Percentiles rank a stretch among this genome's conserved stretches.
Conservation (phyloP, 2,888 invertebrate genomes). For the Drosophila peninsularis region DNA sequence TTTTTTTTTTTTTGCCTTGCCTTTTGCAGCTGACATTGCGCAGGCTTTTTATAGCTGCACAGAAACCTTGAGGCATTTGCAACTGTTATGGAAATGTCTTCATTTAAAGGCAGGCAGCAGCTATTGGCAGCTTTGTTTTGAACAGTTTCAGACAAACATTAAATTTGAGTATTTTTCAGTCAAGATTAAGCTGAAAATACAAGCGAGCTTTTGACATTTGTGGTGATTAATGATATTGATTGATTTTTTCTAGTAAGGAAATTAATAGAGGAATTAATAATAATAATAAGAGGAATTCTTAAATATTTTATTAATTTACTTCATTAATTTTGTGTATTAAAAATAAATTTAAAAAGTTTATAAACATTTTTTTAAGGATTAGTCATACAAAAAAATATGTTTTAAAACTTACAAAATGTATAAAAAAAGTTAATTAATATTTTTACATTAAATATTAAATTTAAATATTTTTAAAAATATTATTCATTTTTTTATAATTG, state of each 20-base stretch:
- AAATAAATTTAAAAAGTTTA: too few relatives aligned
- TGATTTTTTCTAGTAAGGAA: background rate
- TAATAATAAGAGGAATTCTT: too few relatives aligned
- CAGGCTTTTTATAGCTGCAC: slow-evolving; percentile 17
- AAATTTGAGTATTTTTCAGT: background rate
- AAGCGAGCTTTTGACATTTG: background rate
- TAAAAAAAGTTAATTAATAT: too few relatives aligned
- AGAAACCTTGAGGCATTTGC: slow-evolving; percentile 16
- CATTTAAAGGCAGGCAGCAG: slow-evolving; percentile 1
- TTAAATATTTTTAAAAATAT: too few relatives aligned
- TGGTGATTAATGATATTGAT: background rate
- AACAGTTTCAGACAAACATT: background rate
- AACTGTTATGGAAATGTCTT: slow-evolving; percentile 25
- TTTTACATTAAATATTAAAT: too few relatives aligned
- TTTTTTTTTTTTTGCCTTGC: background rate
- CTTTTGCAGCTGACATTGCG: slow-evolving; percentile 24
- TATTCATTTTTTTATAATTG: too few relatives aligned
- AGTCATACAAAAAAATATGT: too few relatives aligned
- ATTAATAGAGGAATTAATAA: too few relatives aligned
- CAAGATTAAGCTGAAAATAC: background rate
- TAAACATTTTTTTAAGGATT: too few relatives aligned
- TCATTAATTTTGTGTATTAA: too few relatives aligned
- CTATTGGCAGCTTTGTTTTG: background rate
- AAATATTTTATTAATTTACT: too few relatives aligned
- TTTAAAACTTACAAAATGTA: too few relatives aligned